A percentile compares a stretch with the other conserved stretches of the same genome.
Evolutionary conservation across 1,140 invertebrate genomes (phyloP).

Genomic region (Drosophila kohkoa): DNA sequence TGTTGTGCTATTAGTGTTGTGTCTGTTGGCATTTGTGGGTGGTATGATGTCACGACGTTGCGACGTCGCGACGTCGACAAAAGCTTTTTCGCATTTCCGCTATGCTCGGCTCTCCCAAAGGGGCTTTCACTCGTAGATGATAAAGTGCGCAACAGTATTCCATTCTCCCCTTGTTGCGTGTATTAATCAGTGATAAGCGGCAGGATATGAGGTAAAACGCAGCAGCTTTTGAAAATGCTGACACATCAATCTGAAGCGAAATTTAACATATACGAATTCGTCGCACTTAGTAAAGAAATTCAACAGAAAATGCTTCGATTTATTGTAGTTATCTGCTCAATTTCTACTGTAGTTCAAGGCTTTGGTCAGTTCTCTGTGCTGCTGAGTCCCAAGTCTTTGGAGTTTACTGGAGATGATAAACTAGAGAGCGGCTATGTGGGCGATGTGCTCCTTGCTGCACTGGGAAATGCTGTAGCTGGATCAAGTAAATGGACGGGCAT

Average conservation of each 20-base stretch:
- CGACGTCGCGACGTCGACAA: too few species aligned
- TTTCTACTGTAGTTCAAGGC: constrained; percentile 82
- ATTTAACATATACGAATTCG: too few species aligned
- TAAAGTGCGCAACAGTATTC: constrained; percentile 36
- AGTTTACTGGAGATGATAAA: constrained; percentile 87
- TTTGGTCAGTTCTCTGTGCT: constrained; percentile 88
- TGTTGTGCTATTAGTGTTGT: constrained; percentile 37
- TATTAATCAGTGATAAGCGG: constrained; percentile 16
- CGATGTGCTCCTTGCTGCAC: constrained; percentile 88
- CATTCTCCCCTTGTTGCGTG: neutral
- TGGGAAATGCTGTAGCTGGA: constrained; percentile 88
- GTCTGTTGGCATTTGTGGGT: constrained; percentile 48
- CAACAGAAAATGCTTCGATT: constrained; percentile 48
- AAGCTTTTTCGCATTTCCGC: constrained; percentile 44
- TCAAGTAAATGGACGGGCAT: constrained; percentile 88
- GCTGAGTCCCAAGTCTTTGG: constrained; percentile 87
- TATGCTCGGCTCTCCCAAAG: neutral
- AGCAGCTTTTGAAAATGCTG: constrained; percentile 3
- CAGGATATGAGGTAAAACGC: constrained; percentile 27
- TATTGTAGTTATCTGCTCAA: constrained; percentile 38
- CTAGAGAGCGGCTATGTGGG: constrained; percentile 88
- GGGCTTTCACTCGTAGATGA: constrained; percentile 41
- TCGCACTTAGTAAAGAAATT: neutral
- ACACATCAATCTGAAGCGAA: neutral
- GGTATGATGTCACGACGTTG: constrained; percentile 67